A percentile compares a stretch with the other conserved stretches of the same genome.
Conservation (phyloP, 2,113 vertebrate species). For the Austrofundulus limnaeus region DNA sequence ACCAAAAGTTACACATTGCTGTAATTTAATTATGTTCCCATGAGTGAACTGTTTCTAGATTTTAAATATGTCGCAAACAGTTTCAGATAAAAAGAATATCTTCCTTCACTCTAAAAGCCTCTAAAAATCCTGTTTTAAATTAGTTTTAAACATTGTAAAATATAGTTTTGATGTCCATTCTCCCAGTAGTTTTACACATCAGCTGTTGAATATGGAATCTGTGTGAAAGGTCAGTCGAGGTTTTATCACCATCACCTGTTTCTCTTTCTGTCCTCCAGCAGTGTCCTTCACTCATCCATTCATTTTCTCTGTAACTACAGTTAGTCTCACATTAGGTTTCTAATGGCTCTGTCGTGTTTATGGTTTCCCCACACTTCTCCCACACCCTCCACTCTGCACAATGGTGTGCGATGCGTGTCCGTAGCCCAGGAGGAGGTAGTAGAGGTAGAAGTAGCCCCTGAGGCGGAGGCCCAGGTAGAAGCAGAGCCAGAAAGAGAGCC, state of each 20-base stretch:
- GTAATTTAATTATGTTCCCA: too few relatives aligned
- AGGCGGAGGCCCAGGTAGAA: slow-evolving; percentile 77
- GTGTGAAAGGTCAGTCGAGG: slow-evolving; percentile 50
- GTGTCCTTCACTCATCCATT: slow-evolving; percentile 51
- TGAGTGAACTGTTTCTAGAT: too few relatives aligned
- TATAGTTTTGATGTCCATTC: not conserved
- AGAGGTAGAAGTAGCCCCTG: slow-evolving; percentile 83
- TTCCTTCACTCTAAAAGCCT: too few relatives aligned
- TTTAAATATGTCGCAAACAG: too few relatives aligned
- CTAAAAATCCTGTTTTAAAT: too few relatives aligned
- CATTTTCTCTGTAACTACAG: slow-evolving; percentile 60
- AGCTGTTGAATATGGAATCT: slow-evolving; percentile 45
- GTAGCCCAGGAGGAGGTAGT: slow-evolving; percentile 80
- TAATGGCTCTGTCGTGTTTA: slow-evolving; percentile 73
- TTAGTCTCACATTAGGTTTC: slow-evolving; percentile 63
- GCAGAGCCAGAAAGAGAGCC: slow-evolving; percentile 70
- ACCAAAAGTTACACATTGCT: too few relatives aligned
- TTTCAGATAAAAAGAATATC: too few relatives aligned
- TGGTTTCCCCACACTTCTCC: slow-evolving; percentile 64
- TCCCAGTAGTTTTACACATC: slow-evolving; percentile 12
- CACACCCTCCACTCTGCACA: slow-evolving; percentile 64
- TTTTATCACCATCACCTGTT: slow-evolving; percentile 48
- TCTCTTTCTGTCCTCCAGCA: slow-evolving; percentile 61
- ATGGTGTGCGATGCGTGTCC: slow-evolving; percentile 76
- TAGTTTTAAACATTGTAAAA: too few relatives aligned